These are phyloP conservation scores for Onthophagus taurus DNA, from an alignment of 1,140 invertebrate genomes.

Conservation along the genomic window DNA sequence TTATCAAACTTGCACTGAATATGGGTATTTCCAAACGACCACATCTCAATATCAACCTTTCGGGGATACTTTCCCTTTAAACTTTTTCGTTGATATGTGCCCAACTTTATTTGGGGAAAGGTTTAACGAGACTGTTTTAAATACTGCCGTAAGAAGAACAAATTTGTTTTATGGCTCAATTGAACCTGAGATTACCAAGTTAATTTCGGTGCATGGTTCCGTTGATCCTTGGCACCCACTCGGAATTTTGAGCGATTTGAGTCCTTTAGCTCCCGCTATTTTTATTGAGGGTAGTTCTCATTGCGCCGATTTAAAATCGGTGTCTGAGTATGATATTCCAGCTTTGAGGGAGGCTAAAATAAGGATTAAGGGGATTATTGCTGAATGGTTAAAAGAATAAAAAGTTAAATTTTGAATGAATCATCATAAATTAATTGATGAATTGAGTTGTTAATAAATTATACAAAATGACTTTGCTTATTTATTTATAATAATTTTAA, in stretches of 20 bases:
- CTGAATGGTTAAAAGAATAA: background rate
- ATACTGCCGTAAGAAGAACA: conserved; percentile 38
- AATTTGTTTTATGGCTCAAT: conserved; percentile 52
- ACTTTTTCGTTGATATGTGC: conserved; percentile 56
- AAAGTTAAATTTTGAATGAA: background rate
- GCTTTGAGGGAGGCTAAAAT: background rate
- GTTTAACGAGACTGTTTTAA: background rate
- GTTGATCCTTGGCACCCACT: conserved; percentile 56
- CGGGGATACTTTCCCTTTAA: conserved; percentile 46
- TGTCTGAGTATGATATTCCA: background rate
- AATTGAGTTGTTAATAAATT: too few relatives aligned
- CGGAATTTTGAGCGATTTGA: conserved; percentile 30
- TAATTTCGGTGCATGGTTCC: conserved; percentile 53
- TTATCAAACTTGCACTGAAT: conserved; percentile 77
- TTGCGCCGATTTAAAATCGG: background rate
- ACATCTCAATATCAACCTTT: conserved; percentile 51
- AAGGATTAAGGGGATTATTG: background rate
- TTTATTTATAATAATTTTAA: too few relatives aligned
- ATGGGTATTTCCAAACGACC: conserved; percentile 68
- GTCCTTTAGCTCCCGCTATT: conserved; percentile 6
- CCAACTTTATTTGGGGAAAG: conserved; percentile 46
- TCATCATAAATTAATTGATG: too few relatives aligned
- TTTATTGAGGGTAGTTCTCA: conserved; percentile 1
- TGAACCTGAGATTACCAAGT: conserved; percentile 46
- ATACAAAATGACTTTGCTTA: too few relatives aligned